These are phyloP conservation scores for Scomber scombrus DNA, from an alignment of 2,113 vertebrate genomes.

Conservation along the genomic window DNA sequence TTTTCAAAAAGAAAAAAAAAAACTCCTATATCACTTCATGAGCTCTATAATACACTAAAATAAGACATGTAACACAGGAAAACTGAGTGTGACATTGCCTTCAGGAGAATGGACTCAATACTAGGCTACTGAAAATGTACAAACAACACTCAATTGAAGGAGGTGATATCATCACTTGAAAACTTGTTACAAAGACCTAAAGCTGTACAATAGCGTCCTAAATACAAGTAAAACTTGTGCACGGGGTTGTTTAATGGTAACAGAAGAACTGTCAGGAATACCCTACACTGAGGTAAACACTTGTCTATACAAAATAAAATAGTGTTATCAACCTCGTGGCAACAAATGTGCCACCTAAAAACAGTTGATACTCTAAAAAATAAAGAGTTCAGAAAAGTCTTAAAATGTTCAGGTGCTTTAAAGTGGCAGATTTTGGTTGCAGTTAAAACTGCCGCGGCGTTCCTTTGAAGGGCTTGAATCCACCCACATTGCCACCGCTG, in stretches of 20 bases:
- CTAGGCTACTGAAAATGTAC: constrained; percentile 61
- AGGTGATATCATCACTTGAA: constrained; percentile 67
- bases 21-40: background rate
- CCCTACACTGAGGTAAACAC: constrained; percentile 71
- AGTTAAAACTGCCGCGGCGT: constrained; percentile 90
- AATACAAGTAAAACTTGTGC: constrained; percentile 69
- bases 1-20: constrained; percentile 5
- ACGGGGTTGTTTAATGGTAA: constrained; percentile 65
- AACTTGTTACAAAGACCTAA: constrained; percentile 71
- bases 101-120: background rate
- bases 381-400: constrained; percentile 62
- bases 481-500: constrained; percentile 88
- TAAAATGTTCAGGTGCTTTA: constrained; percentile 59
- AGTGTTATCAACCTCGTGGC: constrained; percentile 55
- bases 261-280: constrained; percentile 73
- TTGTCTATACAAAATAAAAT: constrained; percentile 78
- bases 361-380: constrained; percentile 84
- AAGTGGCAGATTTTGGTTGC: constrained; percentile 57
- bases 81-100: constrained; percentile 32
- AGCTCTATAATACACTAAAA: constrained; percentile 52
- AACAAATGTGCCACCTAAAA: constrained; percentile 86
- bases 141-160: constrained; percentile 54
- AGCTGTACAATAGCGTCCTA: constrained; percentile 75
- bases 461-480: constrained; percentile 97
- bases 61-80: constrained; percentile 40